Conservation (phyloP, 64 coral and sea anemone genomes). For the Acropora yongei region DNA sequence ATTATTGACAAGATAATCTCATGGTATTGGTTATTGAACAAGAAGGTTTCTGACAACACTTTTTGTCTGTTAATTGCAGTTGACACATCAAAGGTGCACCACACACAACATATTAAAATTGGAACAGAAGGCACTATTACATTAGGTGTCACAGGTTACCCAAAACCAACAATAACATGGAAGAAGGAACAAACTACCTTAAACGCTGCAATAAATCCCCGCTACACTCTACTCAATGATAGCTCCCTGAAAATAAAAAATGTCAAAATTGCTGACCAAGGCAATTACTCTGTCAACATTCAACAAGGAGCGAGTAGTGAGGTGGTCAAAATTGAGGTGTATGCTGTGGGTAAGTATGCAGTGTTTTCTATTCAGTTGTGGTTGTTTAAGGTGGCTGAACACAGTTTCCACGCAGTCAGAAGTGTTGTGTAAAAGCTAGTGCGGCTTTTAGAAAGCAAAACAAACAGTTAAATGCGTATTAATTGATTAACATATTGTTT, state of each 20-base stretch:
- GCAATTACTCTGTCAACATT: constrained; percentile 25
- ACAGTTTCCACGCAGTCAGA: too few relatives aligned
- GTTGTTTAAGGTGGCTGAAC: not conserved
- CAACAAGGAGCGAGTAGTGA: not conserved
- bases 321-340: constrained; percentile 29
- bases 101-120: constrained; percentile 15
- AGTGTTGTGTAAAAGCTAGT: too few relatives aligned
- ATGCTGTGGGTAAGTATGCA: constrained; percentile 36
- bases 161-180: constrained; percentile 47
- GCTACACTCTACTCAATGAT: not conserved
- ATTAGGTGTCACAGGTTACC: constrained; percentile 1
- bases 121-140: constrained; percentile 12
- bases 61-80: constrained; percentile 9
- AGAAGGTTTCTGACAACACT: too few relatives aligned
- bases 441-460: too few relatives aligned
- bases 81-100: not conserved
- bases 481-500: too few relatives aligned
- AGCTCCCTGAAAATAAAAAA: constrained; percentile 18
- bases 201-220: not conserved
- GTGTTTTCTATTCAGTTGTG: not conserved
- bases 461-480: too few relatives aligned
- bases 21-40: too few relatives aligned
- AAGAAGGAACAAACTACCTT: not conserved
- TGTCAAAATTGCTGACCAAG: constrained; percentile 34
- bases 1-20: too few relatives aligned